Evolutionary conservation across 35 echinoderm and acorn worm genomes (phyloP).

Genomic region (Lytechinus variegatus): DNA sequence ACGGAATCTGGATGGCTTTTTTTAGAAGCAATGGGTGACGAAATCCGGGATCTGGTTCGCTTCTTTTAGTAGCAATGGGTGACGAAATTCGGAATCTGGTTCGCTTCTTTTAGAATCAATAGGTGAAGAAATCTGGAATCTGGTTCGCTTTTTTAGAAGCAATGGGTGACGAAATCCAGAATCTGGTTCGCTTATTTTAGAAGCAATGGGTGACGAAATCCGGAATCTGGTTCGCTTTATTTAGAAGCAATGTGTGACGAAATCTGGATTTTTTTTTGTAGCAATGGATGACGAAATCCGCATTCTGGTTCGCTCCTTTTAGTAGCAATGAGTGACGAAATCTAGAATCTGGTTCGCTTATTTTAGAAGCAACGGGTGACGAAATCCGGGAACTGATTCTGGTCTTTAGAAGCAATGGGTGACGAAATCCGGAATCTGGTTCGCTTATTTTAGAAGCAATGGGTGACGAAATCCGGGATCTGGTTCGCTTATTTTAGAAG

Average conservation of each 20-base stretch:
- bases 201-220: too few species aligned
- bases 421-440: not conserved
- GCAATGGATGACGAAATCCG: not conserved
- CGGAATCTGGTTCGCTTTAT: too few species aligned
- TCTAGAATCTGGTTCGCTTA: not conserved
- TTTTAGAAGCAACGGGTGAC: not conserved
- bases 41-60: not conserved
- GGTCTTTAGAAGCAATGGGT: not conserved
- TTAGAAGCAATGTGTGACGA: not conserved
- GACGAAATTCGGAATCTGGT: too few species aligned
- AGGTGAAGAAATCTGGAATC: too few species aligned
- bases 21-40: too few species aligned
- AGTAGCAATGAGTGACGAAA: not conserved
- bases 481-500: not conserved
- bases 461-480: not conserved
- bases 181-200: too few species aligned
- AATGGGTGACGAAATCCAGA: too few species aligned
- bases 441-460: not conserved
- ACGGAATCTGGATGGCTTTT: too few species aligned
- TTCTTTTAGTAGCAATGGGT: not conserved
- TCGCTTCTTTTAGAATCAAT: too few species aligned
- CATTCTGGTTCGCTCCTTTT: not conserved
- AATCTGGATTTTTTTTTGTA: too few species aligned
- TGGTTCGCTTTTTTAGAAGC: not conserved
- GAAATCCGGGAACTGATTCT: not conserved